Conservation (phyloP, 2,797 vertebrate genomes). For the Pelodytes ibericus region DNA sequence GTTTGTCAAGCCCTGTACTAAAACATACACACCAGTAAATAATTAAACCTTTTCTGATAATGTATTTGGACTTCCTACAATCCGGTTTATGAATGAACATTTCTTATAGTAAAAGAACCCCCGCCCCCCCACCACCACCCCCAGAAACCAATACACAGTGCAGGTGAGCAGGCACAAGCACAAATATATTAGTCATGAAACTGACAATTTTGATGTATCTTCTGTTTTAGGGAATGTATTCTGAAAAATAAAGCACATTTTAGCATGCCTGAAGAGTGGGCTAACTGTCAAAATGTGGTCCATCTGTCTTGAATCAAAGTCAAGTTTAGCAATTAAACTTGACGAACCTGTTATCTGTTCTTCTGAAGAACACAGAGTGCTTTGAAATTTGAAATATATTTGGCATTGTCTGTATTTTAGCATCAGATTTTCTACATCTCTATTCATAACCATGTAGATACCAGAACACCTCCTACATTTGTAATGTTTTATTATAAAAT, state of each 20-base stretch:
- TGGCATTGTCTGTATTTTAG: constrained; percentile 62
- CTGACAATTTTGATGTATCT: constrained; percentile 6
- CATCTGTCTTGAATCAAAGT: constrained; percentile 69
- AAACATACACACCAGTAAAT: too few relatives aligned
- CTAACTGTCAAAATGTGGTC: constrained; percentile 60
- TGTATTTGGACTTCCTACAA: too few relatives aligned
- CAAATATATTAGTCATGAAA: constrained; percentile 11
- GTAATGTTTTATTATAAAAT: neutral
- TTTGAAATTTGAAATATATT: constrained; percentile 63
- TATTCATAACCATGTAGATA: constrained; percentile 28
- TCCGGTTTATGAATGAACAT: neutral
- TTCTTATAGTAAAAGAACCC: neutral
- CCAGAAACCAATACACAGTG: neutral
- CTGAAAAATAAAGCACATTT: constrained; percentile 14
- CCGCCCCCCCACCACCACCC: neutral
- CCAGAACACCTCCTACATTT: neutral
- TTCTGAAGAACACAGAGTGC: constrained; percentile 69
- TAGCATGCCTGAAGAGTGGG: constrained; percentile 46
- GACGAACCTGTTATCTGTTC: constrained; percentile 69
- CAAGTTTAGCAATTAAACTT: constrained; percentile 64
- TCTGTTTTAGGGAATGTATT: constrained; percentile 16
- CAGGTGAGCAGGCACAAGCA: neutral
- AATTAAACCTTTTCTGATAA: too few relatives aligned
- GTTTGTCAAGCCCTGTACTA: too few relatives aligned
- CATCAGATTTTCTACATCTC: constrained; percentile 36